Conservation (phyloP, 1,140 invertebrate species). For the Drosophila leontia region DNA sequence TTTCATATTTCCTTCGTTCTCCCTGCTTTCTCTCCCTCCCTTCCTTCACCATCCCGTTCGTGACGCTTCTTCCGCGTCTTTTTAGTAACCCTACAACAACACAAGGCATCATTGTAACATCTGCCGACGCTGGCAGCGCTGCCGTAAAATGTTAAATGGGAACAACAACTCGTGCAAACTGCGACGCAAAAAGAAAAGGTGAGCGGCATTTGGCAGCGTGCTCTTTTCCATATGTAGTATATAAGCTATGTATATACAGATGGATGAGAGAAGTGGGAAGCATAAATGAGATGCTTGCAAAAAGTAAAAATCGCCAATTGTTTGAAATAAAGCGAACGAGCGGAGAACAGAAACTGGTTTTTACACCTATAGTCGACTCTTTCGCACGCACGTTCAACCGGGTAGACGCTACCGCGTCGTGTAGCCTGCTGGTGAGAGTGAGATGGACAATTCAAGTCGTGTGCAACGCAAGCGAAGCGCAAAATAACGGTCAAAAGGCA, state of each 20-base stretch:
- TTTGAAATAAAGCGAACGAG: conserved; percentile 64
- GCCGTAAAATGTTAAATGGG: conserved; percentile 69
- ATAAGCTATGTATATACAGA: conserved; percentile 39
- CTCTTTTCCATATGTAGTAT: conserved; percentile 44
- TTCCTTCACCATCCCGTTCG: background rate
- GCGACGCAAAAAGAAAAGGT: conserved; percentile 75
- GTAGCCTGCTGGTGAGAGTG: conserved; percentile 24
- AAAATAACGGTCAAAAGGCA: conserved; percentile 75
- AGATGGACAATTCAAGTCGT: conserved; percentile 12
- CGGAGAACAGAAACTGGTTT: conserved; percentile 62
- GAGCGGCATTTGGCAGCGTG: conserved; percentile 61
- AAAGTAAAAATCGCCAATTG: conserved; percentile 74
- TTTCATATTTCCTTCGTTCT: background rate
- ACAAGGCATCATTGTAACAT: conserved; percentile 54
- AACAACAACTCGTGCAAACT: conserved; percentile 79
- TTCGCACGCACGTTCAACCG: conserved; percentile 35
- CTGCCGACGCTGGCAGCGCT: conserved; percentile 52
- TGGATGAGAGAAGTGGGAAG: conserved; percentile 36
- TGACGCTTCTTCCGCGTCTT: conserved; percentile 45
- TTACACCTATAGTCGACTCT: conserved; percentile 47
- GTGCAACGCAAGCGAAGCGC: conserved; percentile 52
- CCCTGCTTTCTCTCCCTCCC: conserved; percentile 1
- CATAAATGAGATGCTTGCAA: conserved; percentile 60
- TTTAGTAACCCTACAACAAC: conserved; percentile 25
- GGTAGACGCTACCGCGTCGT: conserved; percentile 35